Evolutionary conservation across 2,113 vertebrate species (phyloP).

Genomic region (Pao palembangensis): DNA sequence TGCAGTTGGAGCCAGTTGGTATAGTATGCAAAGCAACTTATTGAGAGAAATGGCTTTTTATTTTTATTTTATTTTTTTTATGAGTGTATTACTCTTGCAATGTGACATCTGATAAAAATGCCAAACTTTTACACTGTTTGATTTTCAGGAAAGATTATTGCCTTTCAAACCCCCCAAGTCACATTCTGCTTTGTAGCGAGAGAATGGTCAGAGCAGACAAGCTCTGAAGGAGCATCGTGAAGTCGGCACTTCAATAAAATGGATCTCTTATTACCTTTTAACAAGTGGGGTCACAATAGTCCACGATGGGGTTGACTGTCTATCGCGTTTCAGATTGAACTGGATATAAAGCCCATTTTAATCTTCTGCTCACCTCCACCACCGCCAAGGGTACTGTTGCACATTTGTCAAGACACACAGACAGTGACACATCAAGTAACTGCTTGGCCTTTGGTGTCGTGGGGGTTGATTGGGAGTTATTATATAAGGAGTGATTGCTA

Average conservation of each 20-base stretch:
- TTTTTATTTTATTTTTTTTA: constrained; percentile 15
- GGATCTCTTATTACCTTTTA: constrained; percentile 56
- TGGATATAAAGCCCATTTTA: constrained; percentile 53
- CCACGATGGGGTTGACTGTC: constrained; percentile 39
- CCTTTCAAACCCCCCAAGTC: constrained; percentile 24
- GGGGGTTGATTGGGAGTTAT: constrained; percentile 62
- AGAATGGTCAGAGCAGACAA: constrained; percentile 16
- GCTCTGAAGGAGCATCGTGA: constrained; percentile 35
- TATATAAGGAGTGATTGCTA: constrained; percentile 52
- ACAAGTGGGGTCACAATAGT: constrained; percentile 50
- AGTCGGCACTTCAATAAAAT: constrained; percentile 52
- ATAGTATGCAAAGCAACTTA: constrained; percentile 55
- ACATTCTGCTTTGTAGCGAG: constrained; percentile 12
- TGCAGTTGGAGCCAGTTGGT: constrained; percentile 51
- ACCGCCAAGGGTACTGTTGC: constrained; percentile 41
- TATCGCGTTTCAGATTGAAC: constrained; percentile 67
- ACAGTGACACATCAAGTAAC: constrained; percentile 54
- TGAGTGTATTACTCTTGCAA: constrained; percentile 11
- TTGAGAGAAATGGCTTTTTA: constrained; percentile 31
- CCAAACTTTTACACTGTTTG: constrained; percentile 47
- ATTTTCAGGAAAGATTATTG: constrained; percentile 46
- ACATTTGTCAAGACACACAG: constrained; percentile 61
- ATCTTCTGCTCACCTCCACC: constrained; percentile 35
- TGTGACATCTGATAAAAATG: constrained; percentile 40
- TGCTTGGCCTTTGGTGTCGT: constrained; percentile 54